Evolutionary conservation across 2,113 vertebrate species (phyloP).

Genomic region (Syngnathoides biaculeatus): DNA sequence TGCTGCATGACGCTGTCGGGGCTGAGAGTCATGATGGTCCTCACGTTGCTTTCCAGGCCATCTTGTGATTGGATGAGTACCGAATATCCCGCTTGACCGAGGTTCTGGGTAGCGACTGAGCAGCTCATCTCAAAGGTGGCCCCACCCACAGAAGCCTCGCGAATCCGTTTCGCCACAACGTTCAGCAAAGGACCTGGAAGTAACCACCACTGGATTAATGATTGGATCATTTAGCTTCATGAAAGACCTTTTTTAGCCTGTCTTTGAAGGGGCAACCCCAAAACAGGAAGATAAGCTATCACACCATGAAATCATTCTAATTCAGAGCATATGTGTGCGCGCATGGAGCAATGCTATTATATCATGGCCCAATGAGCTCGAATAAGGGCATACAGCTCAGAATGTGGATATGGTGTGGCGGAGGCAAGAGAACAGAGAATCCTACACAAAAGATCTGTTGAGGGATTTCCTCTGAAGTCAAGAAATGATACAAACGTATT

Average conservation of each 20-base stretch:
- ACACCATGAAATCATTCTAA: slow-evolving; percentile 15
- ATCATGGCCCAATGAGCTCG: slow-evolving; percentile 37
- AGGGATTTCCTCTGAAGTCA: slow-evolving; percentile 28
- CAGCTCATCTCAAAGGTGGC: slow-evolving; percentile 95
- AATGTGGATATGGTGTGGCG: slow-evolving; percentile 4
- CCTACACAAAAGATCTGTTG: slow-evolving; percentile 23
- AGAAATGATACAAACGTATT: not conserved
- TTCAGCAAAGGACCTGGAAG: slow-evolving; percentile 52
- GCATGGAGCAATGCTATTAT: slow-evolving; percentile 10
- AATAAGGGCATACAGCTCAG: slow-evolving; percentile 34
- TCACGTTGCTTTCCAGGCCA: slow-evolving; percentile 58
- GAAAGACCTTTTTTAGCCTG: not conserved
- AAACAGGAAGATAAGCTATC: slow-evolving; percentile 23
- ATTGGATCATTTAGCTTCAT: not conserved
- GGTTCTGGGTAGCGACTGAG: slow-evolving; percentile 77
- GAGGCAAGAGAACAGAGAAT: slow-evolving; percentile 6
- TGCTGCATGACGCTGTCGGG: slow-evolving; percentile 82
- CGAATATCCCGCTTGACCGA: slow-evolving; percentile 83
- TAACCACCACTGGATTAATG: not conserved
- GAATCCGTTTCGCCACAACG: slow-evolving; percentile 71
- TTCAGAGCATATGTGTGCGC: slow-evolving; percentile 14
- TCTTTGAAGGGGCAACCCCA: slow-evolving; percentile 10
- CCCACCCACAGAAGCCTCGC: slow-evolving; percentile 83
- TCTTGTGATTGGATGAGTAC: slow-evolving; percentile 84
- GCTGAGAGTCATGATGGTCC: slow-evolving; percentile 82